Evolutionary conservation across 2,888 invertebrate species (phyloP).

Genomic region (Cerastoderma edule): DNA sequence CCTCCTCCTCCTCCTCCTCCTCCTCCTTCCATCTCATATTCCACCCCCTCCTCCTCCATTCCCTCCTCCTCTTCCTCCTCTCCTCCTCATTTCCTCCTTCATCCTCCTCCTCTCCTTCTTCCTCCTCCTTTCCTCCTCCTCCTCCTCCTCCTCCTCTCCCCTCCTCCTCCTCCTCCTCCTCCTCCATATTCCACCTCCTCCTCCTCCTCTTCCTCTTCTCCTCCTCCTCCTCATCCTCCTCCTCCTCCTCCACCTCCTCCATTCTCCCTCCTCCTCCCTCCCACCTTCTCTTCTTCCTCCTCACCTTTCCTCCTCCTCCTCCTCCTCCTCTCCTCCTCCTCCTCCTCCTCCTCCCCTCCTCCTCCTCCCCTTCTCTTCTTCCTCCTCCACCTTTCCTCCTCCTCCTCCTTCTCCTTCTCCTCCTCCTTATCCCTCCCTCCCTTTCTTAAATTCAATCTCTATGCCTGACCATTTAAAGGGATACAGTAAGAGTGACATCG

Average conservation of each 20-base stretch:
- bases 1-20: background rate
- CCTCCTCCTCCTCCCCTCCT: background rate
- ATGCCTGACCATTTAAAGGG: no score
- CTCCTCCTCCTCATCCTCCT: background rate
- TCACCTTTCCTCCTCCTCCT: background rate
- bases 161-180: background rate
- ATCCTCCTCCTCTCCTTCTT: background rate
- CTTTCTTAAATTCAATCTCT: no score
- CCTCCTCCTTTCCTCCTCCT: background rate
- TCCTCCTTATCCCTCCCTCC: background rate
- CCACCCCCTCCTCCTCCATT: background rate
- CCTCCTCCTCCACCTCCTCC: background rate
- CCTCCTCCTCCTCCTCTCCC: background rate
- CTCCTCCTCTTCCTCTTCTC: background rate
- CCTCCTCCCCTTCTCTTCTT: background rate
- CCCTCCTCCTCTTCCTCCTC: background rate
- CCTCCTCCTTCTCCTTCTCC: background rate
- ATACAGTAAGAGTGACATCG: no score
- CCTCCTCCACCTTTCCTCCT: background rate
- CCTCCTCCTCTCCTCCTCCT: background rate
- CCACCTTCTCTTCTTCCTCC: background rate
- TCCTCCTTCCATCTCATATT: background rate
- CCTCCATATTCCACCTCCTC: background rate
- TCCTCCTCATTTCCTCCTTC: background rate
- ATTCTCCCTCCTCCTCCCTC: background rate